Percentiles rank a stretch among this genome's conserved stretches.
These are phyloP conservation scores for Dolichoris vasculosae DNA, from an alignment of 1,140 invertebrate species.

Conservation along the genomic window DNA sequence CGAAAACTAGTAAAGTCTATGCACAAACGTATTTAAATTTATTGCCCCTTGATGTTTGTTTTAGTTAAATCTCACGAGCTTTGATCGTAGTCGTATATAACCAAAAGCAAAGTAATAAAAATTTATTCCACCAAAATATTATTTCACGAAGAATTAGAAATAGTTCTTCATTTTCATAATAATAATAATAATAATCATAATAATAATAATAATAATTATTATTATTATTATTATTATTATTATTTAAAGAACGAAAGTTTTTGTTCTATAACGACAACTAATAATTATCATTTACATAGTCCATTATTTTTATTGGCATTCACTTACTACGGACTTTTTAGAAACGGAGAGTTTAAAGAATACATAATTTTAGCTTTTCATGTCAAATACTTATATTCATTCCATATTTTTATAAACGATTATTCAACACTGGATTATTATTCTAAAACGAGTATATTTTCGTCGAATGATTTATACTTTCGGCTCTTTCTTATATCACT, in stretches of 20 bases:
- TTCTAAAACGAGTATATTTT: background rate
- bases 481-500: background rate
- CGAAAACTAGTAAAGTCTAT: background rate
- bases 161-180: background rate
- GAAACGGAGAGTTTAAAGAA: background rate
- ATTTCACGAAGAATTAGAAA: background rate
- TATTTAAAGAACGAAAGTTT: background rate
- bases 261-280: background rate
- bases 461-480: background rate
- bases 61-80: background rate
- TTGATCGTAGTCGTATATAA: background rate
- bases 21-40: constrained; percentile 1
- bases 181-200: too few relatives aligned
- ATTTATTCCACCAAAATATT: background rate
- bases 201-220: too few relatives aligned
- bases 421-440: background rate
- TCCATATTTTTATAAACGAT: background rate
- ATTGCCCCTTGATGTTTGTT: background rate
- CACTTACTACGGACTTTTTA: background rate
- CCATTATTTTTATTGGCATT: background rate
- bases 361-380: background rate
- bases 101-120: background rate
- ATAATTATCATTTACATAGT: background rate
- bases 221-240: background rate
- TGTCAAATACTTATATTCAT: background rate